A percentile compares a stretch with the other conserved stretches of the same genome.
Conservation (phyloP, 1,140 invertebrate genomes). For the Rhopalosiphum padi region DNA sequence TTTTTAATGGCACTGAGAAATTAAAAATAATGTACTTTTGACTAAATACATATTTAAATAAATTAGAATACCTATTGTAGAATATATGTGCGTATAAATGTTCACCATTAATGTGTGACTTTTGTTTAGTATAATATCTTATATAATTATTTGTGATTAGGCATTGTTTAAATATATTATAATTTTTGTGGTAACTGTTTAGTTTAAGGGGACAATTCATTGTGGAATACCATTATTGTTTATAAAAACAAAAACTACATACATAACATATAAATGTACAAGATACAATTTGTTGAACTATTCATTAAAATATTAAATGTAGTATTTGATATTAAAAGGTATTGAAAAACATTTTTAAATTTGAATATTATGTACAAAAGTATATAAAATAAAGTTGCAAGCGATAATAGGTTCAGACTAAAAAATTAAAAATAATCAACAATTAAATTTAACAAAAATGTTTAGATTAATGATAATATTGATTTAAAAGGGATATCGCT, state of each 20-base stretch:
- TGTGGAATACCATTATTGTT: background rate
- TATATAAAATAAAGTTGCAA: slow-evolving; percentile 25
- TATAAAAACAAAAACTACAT: background rate
- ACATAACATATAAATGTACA: slow-evolving; percentile 8
- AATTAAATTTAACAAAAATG: slow-evolving; percentile 37
- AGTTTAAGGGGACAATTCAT: background rate
- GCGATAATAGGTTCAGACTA: slow-evolving; percentile 14
- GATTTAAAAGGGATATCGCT: slow-evolving; percentile 17
- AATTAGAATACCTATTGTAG: background rate
- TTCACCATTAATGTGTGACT: background rate
- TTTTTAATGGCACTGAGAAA: background rate
- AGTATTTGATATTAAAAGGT: background rate
- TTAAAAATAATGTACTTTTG: background rate
- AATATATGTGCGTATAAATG: slow-evolving; percentile 22
- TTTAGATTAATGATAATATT: slow-evolving; percentile 30
- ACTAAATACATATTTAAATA: background rate
- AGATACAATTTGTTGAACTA: background rate
- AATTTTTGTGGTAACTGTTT: slow-evolving; percentile 25
- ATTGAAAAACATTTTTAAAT: background rate
- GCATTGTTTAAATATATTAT: background rate
- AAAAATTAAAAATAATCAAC: slow-evolving; percentile 45
- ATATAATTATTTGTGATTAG: background rate
- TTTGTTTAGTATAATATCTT: background rate
- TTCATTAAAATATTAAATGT: background rate
- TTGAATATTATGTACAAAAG: slow-evolving; percentile 31